Evolutionary conservation across 2,113 vertebrate species (phyloP), one percentile per base, ranked within the genome.

Genomic region (Mastomys coucha): DNA sequence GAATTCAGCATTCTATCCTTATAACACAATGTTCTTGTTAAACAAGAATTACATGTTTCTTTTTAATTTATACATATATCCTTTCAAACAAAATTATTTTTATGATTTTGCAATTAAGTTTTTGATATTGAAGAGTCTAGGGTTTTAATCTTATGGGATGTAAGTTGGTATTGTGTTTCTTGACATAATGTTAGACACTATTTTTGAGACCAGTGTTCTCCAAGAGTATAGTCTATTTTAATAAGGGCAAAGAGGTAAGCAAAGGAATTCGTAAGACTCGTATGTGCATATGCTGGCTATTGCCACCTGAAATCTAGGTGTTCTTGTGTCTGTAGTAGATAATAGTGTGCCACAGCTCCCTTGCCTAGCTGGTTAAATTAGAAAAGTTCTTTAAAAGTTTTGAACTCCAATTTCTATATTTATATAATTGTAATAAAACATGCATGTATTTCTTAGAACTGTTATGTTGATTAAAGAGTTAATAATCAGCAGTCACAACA

Each of bases 291-390:
- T 19, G 16, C 26, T 72, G 42, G 65, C 3, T 45, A 1, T 91
- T 92, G 36, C 85, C 58, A 33, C 4, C 22, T 75, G n/a, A 87
- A 65, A 88, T 39, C 78, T 45, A 84, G 19, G 11, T 2, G 20
- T 63, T 26, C 14, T 13, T 14, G 22, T 0, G 26, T 45, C 14
- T 45, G 3, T 85, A 8, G 9, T 45, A 7, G 0, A 31, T 1
- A 1, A 67, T 31, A 51, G 22, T 60, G 20, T 24, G 1, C 51
- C 14, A 31, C 3, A 49, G 28, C 39, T n/a, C 33, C 19, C 11
- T 65, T 51, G 14, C 12, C 53, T 63, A 63, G 33, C 6, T 65
- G 4, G 26, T 16, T 86, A n/a, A 81, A 56, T 76, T 80, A 42
- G 20, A 70, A 70, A 82, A 82, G 28, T 75, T 92, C n/a, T 88